A percentile compares a stretch with the other conserved stretches of the same genome.
Conservation (phyloP, 1,140 invertebrate species). For the Bombyx mandarina region DNA sequence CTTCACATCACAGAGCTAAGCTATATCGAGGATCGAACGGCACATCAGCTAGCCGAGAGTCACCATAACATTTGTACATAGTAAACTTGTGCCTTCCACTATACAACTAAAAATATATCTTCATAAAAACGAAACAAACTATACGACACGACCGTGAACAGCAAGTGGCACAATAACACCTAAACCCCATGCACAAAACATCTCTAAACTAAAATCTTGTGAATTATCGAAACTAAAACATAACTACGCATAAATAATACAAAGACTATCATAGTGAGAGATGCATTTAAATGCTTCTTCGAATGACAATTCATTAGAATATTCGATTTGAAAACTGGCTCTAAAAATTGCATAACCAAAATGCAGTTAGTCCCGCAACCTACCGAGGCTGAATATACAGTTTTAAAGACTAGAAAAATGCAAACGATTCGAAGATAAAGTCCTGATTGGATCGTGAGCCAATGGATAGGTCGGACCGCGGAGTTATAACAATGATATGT, state of each 20-base stretch:
- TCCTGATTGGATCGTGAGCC: constrained; percentile 21
- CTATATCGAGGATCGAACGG: constrained; percentile 36
- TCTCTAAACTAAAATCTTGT: constrained; percentile 7
- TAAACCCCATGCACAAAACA: constrained; percentile 2
- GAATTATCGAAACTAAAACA: constrained; percentile 17
- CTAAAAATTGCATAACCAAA: constrained; percentile 19
- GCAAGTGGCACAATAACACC: constrained; percentile 1
- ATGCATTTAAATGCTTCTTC: constrained; percentile 21
- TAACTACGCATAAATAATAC: constrained; percentile 9
- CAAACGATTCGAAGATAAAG: constrained; percentile 47
- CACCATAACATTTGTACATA: too few relatives aligned
- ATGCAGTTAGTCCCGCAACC: constrained; percentile 32
- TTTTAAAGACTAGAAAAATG: constrained; percentile 62
- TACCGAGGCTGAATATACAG: constrained; percentile 15
- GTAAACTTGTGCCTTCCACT: neutral
- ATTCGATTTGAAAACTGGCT: constrained; percentile 6
- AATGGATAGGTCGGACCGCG: constrained; percentile 25
- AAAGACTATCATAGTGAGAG: constrained; percentile 14
- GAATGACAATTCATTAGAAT: neutral
- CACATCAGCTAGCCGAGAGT: constrained; percentile 1
- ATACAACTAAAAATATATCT: neutral
- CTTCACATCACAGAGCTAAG: constrained; percentile 65
- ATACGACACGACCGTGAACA: constrained; percentile 6
- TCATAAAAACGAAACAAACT: neutral
- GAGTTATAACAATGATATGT: constrained; percentile 42